These are phyloP conservation scores for Gerris buenoi DNA, from an alignment of 1,140 invertebrate genomes.

Conservation along the genomic window DNA sequence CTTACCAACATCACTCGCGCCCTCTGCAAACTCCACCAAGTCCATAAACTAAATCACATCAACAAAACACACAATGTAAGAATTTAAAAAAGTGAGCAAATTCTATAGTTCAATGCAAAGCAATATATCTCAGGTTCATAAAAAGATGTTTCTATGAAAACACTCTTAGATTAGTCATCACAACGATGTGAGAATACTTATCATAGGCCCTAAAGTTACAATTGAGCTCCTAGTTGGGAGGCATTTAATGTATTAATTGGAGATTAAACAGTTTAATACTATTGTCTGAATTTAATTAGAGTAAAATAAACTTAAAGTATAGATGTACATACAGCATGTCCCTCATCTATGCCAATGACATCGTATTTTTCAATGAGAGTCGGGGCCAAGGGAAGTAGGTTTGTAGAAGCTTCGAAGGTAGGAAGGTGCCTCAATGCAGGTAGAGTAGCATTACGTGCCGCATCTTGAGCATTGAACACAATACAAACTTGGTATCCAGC, in stretches of 20 bases:
- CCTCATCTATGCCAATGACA: slow-evolving; percentile 51
- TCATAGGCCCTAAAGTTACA: no score
- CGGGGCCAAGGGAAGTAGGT: not conserved
- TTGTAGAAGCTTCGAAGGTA: not conserved
- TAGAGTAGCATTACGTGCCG: slow-evolving; percentile 32
- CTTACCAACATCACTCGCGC: slow-evolving; percentile 43
- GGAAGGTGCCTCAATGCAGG: not conserved
- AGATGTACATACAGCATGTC: slow-evolving; percentile 43
- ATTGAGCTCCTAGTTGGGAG: no score
- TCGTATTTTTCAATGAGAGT: slow-evolving; percentile 28
- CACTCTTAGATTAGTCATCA: slow-evolving; percentile 14
- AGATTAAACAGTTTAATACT: no score
- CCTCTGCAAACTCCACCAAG: slow-evolving; percentile 39
- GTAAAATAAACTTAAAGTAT: no score
- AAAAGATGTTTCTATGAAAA: not conserved
- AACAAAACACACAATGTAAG: slow-evolving; percentile 12
- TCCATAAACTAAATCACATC: slow-evolving; percentile 31
- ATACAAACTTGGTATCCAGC: slow-evolving; percentile 42
- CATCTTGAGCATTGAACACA: slow-evolving; percentile 44
- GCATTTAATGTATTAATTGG: no score
- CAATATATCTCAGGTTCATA: not conserved
- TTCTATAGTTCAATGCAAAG: not conserved
- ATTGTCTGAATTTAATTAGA: no score
- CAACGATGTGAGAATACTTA: no score
- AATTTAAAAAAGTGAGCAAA: not conserved